These are phyloP conservation scores for Polypterus bichir DNA, from an alignment of 2,113 vertebrate genomes.

Conservation along the genomic window DNA sequence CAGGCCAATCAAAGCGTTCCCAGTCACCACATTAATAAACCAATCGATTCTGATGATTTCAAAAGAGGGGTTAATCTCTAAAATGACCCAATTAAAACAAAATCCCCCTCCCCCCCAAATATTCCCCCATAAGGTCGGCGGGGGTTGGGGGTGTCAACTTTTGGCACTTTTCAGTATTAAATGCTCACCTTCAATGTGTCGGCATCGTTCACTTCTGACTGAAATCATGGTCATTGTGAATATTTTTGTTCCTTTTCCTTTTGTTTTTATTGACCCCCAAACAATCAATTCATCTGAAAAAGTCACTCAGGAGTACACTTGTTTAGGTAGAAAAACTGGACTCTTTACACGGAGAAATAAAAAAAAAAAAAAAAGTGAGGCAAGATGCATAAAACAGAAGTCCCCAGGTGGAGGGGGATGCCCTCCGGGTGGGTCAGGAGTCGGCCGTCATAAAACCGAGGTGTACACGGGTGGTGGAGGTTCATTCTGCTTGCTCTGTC, in stretches of 20 bases:
- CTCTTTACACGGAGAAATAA: slow-evolving; percentile 93
- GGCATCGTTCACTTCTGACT: no score
- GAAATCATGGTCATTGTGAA: no score
- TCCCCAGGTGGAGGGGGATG: slow-evolving; percentile 48
- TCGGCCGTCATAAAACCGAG: slow-evolving; percentile 37
- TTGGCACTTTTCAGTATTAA: no score
- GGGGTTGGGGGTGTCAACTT: no score
- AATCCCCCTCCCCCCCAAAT: no score
- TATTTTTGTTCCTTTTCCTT: slow-evolving; percentile 24
- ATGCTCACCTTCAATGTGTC: no score
- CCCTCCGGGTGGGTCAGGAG: slow-evolving; percentile 40
- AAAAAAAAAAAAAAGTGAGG: slow-evolving; percentile 81
- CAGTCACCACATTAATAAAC: no score
- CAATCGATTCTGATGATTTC: no score
- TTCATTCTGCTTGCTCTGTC: slow-evolving; percentile 65
- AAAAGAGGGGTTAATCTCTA: no score
- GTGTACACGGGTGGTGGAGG: slow-evolving; percentile 49
- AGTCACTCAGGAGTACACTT: slow-evolving; percentile 41
- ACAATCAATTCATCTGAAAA: slow-evolving; percentile 26
- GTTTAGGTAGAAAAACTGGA: slow-evolving; percentile 74
- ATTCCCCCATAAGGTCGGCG: no score
- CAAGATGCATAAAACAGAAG: slow-evolving; percentile 96
- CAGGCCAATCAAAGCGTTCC: no score
- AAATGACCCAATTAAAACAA: no score
- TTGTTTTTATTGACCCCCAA: slow-evolving; percentile 13